Base-by-base conservation (phyloP, 2,113 vertebrate species). In the Uria lomvia region DNA sequence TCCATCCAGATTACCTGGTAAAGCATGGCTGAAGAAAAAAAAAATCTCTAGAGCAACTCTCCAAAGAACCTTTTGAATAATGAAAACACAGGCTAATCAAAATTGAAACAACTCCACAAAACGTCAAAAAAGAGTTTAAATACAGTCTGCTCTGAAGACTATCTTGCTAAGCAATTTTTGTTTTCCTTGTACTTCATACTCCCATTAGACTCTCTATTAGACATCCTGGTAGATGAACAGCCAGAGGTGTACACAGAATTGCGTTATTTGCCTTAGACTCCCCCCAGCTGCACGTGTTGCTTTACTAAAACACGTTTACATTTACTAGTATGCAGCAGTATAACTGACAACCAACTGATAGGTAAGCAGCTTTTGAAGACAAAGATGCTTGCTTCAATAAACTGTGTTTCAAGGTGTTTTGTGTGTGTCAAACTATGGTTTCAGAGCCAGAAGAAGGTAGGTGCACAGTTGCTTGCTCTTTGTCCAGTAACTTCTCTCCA, bases 61-160 rank as follows among this genome's bases (percentile, higher is more conserved):
- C 40, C 59, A 92, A 95, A 94, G 66, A 87, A 65, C 5, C 19
- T 67, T 78, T 34, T 70, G 45, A 82, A 58, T 59, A 92, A 42
- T 38, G 49, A 92, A 88, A 94, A 91, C 68, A 70, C 17, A 92
- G 19, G 75, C 29, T 38, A 86, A 92, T 40, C 59, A 92, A 92
- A 96, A 87, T n/a, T 15, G 30, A 92, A 89, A 79, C 14, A 90
- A 83, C 6, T 60, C 63, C 47, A 88, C 17, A 68, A 89, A 24
- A 38, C 68, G 29, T 47, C 21, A 82, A 71, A 47, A 90, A 60
- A 12, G 29, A 77, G 8, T 60, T 94, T 73, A 59, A 34, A 56
- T 71, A 60, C 42, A 85, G 77, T 85, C 70, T 93, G n/a, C 73
- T 92, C 63, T 85, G 85, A 97, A 94, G 53, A 85, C 34, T 42